phyloP scores from a whole-genome alignment of 2,113 vertebrate genomes.

The Gallinago jamesoni region DNA sequence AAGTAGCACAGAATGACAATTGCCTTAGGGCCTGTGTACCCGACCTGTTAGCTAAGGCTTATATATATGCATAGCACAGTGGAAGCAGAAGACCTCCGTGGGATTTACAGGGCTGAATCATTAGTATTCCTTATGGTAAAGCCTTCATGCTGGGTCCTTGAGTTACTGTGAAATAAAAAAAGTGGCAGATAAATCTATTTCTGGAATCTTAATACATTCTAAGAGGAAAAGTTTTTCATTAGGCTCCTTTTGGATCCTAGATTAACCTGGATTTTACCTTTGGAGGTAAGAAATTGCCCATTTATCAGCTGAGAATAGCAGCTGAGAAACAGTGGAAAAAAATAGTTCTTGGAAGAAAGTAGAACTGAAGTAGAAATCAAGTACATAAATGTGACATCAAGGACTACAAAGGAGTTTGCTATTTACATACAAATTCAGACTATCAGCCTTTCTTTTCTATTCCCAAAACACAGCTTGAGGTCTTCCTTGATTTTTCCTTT shows the following conservation, averaged over 20 bases:
- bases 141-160: not conserved
- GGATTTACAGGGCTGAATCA: not conserved
- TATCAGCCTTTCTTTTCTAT: not conserved
- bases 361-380: not conserved
- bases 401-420: not conserved
- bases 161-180: conserved; percentile 26
- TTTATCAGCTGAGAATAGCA: not conserved
- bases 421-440: not conserved
- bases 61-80: not conserved
- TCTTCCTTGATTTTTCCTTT: not conserved
- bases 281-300: not conserved
- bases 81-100: not conserved
- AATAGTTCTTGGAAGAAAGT: not conserved
- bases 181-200: not conserved
- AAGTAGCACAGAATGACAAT: not conserved
- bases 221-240: not conserved
- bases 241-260: not conserved
- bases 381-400: not conserved
- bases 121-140: not conserved
- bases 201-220: not conserved
- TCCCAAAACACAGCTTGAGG: not conserved
- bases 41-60: not conserved
- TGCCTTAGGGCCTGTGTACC: not conserved
- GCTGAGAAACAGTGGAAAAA: not conserved
- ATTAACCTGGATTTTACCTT: conserved; percentile 5